These are phyloP conservation scores for Leuciscus waleckii DNA, from an alignment of 2,797 vertebrate genomes.

Conservation along the genomic window DNA sequence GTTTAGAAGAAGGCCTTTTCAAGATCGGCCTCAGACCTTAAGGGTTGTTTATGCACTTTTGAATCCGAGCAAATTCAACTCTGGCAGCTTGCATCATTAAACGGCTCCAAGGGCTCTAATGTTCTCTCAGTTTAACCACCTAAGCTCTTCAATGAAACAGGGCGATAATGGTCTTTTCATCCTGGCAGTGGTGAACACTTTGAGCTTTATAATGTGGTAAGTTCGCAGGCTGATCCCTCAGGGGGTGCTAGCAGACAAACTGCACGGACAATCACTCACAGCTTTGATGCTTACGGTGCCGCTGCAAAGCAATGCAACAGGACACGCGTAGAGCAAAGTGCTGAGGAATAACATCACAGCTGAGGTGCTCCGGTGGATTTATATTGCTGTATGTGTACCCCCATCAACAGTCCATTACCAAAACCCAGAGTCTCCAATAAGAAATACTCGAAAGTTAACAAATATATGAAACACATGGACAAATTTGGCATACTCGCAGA, in stretches of 20 bases:
- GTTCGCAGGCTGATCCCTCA: slow-evolving; percentile 42
- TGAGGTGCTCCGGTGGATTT: slow-evolving; percentile 47
- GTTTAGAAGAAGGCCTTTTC: not conserved
- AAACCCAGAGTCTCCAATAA: slow-evolving; percentile 47
- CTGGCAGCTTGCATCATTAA: slow-evolving; percentile 35
- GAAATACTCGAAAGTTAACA: slow-evolving; percentile 50
- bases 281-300: slow-evolving; percentile 23
- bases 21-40: slow-evolving; percentile 1
- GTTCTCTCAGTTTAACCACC: slow-evolving; percentile 42
- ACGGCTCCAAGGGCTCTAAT: slow-evolving; percentile 37
- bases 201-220: slow-evolving; percentile 51
- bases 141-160: slow-evolving; percentile 41
- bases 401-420: slow-evolving; percentile 54
- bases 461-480: slow-evolving; percentile 65
- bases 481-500: slow-evolving; percentile 52
- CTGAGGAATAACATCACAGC: slow-evolving; percentile 42
- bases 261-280: slow-evolving; percentile 28
- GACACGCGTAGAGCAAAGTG: slow-evolving; percentile 21
- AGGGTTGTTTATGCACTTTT: slow-evolving; percentile 25
- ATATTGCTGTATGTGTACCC: slow-evolving; percentile 41
- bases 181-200: slow-evolving; percentile 41
- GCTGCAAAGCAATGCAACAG: slow-evolving; percentile 35
- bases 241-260: slow-evolving; percentile 45
- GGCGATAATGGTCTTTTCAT: slow-evolving; percentile 57
- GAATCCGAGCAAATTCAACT: slow-evolving; percentile 19